These are phyloP conservation scores for Atherinosoma microstoma DNA, from an alignment of 2,797 vertebrate species.

Conservation along the genomic window DNA sequence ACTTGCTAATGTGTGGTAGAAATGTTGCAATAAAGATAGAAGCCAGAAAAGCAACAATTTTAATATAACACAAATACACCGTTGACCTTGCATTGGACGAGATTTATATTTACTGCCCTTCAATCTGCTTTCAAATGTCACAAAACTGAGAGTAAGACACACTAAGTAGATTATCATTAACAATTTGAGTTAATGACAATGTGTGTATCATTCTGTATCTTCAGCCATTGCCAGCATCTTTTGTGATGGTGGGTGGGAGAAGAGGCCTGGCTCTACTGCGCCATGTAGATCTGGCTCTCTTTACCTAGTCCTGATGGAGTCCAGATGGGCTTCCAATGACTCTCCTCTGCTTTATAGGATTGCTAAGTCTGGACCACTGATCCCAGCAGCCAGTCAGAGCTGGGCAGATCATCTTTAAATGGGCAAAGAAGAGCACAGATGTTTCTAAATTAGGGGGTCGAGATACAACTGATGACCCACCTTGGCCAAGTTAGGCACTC, in stretches of 20 bases:
- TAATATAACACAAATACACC: slow-evolving; percentile 44
- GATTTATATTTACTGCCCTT: slow-evolving; percentile 40
- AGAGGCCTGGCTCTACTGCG: slow-evolving; percentile 67
- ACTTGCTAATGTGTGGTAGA: slow-evolving; percentile 31
- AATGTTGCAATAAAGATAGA: slow-evolving; percentile 21
- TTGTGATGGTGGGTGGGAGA: slow-evolving; percentile 72
- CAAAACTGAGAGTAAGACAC: slow-evolving; percentile 25
- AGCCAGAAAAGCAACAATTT: slow-evolving; percentile 39
- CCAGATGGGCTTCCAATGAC: slow-evolving; percentile 78
- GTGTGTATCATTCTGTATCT: slow-evolving; percentile 73
- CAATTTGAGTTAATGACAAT: slow-evolving; percentile 73
- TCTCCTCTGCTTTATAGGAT: slow-evolving; percentile 54
- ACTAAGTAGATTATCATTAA: slow-evolving; percentile 68
- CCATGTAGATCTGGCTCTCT: slow-evolving; percentile 78
- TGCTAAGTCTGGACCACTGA: slow-evolving; percentile 59
- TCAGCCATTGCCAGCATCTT: slow-evolving; percentile 69
- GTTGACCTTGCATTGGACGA: slow-evolving; percentile 34
- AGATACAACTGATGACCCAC: slow-evolving; percentile 41
- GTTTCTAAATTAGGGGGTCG: slow-evolving; percentile 49
- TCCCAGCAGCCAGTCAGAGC: slow-evolving; percentile 53
- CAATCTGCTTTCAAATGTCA: slow-evolving; percentile 30
- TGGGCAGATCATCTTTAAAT: slow-evolving; percentile 37
- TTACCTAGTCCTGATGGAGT: slow-evolving; percentile 77
- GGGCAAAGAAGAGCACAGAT: slow-evolving; percentile 46
- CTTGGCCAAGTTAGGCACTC: slow-evolving; percentile 35